Evolutionary conservation across 2,888 invertebrate genomes (phyloP), one percentile per base, ranked within the genome.

Genomic region (Calliscelio sp.): DNA sequence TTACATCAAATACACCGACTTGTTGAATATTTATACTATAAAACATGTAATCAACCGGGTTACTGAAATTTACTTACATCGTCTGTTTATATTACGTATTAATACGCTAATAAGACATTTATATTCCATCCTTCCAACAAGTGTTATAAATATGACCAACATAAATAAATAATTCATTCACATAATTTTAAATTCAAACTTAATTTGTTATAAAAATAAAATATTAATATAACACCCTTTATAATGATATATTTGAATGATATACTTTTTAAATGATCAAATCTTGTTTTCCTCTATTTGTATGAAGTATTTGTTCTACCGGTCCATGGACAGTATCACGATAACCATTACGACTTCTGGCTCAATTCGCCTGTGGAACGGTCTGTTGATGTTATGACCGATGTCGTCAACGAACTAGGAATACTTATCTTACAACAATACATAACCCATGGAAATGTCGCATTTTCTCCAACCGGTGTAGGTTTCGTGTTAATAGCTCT

Each of bases 401-500:
- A 97, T 90, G 95, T 96, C 44, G 96, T 97, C 51, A 97, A 97
- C 92, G 95, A 95, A 90, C 94, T 97, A 61, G 94, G 95, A 89
- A 94, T 95, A 88, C 93, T 93, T 87, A 90, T 92, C 14, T 89
- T 93, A 10, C 91, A 92, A 73, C 90, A 91, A 70, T 92, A 92
- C 79, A 81, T 88, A 14, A 86, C 87, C 5, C 84, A 87, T 38
- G 93, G 93, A 63, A 97, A 97, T 92, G 96, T 97, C 71, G 97
- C 97, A 4, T 96, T 97, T 91, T 97, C 97, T 0, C 97, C 97
- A 10, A 97, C 97, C 86, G 97, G 97, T 2, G 94, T 97, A 80
- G 95, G 96, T 90, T 97, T 97, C 88, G 97, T 97, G 25, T 93
- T 97, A 87, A 95, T 97, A 74, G 97, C 97, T 2, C 93, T 97